These are phyloP conservation scores for Euwallacea similis DNA, from an alignment of 1,140 invertebrate genomes.

Conservation along the genomic window DNA sequence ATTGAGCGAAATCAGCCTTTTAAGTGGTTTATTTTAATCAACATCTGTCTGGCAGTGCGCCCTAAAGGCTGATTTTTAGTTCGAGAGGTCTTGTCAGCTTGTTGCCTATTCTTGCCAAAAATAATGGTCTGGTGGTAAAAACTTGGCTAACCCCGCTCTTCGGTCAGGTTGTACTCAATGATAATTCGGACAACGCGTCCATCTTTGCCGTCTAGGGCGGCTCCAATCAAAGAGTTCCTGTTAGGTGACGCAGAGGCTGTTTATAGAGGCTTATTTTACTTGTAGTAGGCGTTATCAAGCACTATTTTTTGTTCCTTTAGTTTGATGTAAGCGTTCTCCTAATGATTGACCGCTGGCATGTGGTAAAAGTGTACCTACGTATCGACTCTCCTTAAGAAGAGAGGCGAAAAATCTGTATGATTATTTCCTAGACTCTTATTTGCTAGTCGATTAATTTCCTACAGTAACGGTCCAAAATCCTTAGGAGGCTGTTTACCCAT, in stretches of 20 bases:
- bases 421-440: not conserved
- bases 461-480: too few species aligned
- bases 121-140: constrained; percentile 26
- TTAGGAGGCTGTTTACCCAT: too few species aligned
- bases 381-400: too few species aligned
- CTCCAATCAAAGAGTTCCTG: constrained; percentile 17
- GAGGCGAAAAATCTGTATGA: not conserved
- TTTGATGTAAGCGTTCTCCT: not conserved
- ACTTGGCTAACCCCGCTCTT: constrained; percentile 14
- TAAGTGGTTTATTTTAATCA: not conserved
- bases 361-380: too few species aligned
- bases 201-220: not conserved
- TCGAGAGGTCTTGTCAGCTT: constrained; percentile 2
- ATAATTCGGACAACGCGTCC: too few species aligned
- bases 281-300: constrained; percentile 8
- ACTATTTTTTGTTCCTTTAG: constrained; percentile 12
- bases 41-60: too few species aligned
- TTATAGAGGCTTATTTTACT: constrained; percentile 3
- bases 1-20: constrained; percentile 1
- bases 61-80: not conserved
- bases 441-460: too few species aligned
- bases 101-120: constrained; percentile 9
- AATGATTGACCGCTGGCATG: too few species aligned
- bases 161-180: not conserved
- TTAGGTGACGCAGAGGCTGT: constrained; percentile 26